Percentiles rank a stretch among this genome's conserved stretches.
Conservation (phyloP, 2,888 invertebrate genomes). For the Drosophila antonietae region DNA sequence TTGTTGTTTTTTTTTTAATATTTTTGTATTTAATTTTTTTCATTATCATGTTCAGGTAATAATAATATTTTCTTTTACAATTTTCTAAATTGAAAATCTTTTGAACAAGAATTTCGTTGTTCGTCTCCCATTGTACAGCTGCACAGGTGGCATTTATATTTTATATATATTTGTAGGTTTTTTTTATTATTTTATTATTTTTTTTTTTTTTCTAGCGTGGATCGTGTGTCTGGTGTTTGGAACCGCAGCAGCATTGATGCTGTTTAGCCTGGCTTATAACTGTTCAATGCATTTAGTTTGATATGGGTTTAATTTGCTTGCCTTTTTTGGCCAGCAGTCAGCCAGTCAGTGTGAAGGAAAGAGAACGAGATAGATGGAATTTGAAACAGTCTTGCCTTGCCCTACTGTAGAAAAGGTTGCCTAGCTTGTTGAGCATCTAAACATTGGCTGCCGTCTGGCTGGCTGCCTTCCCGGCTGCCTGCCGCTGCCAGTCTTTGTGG, state of each 20-base stretch:
- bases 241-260: conserved; percentile 13
- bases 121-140: too few species aligned
- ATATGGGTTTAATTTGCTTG: conserved; percentile 66
- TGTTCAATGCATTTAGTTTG: conserved; percentile 71
- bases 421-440: conserved; percentile 15
- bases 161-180: too few species aligned
- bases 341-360: background rate
- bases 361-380: background rate
- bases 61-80: too few species aligned
- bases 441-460: conserved; percentile 1
- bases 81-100: too few species aligned
- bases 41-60: too few species aligned
- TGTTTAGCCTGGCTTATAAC: conserved; percentile 64
- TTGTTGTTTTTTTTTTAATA: too few species aligned
- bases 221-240: too few species aligned
- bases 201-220: too few species aligned
- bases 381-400: background rate
- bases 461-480: background rate
- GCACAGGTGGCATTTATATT: too few species aligned
- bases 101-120: too few species aligned
- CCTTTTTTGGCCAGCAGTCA: conserved; percentile 19
- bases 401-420: conserved; percentile 12
- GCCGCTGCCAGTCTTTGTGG: conserved; percentile 21
- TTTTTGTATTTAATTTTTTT: too few species aligned
- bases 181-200: too few species aligned